Evolutionary conservation across 2,113 vertebrate species (phyloP).

Genomic region (Syrmaticus mikado): DNA sequence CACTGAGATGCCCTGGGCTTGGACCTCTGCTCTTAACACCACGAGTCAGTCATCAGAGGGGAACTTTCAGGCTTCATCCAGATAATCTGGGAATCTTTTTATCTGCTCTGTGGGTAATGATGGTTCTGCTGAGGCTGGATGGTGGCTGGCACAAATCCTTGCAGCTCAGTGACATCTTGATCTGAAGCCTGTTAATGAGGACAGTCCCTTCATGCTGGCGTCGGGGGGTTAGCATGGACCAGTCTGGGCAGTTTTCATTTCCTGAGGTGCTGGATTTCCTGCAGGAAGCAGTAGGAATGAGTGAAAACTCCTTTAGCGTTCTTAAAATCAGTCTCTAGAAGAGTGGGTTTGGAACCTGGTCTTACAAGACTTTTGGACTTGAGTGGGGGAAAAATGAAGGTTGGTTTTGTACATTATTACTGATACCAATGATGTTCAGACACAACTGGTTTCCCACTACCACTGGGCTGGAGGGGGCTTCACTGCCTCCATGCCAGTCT

Average conservation of each 20-base stretch:
- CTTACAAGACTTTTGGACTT: neutral
- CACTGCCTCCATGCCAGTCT: neutral
- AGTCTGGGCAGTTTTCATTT: neutral
- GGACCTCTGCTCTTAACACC: neutral
- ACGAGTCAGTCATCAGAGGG: rapidly evolving
- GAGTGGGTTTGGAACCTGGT: neutral
- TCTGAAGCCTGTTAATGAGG: neutral
- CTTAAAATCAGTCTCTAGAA: neutral
- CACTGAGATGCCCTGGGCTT: rapidly evolving
- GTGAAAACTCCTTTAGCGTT: neutral
- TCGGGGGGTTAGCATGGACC: neutral
- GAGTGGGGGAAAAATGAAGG: neutral
- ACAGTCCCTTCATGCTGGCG: neutral
- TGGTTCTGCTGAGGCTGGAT: neutral
- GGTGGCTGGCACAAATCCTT: neutral
- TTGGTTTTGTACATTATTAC: neutral
- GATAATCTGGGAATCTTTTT: neutral
- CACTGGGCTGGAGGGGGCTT: neutral
- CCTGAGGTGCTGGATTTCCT: neutral
- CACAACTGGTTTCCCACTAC: neutral
- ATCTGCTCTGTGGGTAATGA: neutral
- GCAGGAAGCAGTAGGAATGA: neutral
- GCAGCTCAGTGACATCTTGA: neutral
- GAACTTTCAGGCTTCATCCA: neutral
- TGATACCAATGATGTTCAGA: too few relatives aligned